phyloP scores from a whole-genome alignment of 2,113 vertebrate genomes.

The Engystomops pustulosus region DNA sequence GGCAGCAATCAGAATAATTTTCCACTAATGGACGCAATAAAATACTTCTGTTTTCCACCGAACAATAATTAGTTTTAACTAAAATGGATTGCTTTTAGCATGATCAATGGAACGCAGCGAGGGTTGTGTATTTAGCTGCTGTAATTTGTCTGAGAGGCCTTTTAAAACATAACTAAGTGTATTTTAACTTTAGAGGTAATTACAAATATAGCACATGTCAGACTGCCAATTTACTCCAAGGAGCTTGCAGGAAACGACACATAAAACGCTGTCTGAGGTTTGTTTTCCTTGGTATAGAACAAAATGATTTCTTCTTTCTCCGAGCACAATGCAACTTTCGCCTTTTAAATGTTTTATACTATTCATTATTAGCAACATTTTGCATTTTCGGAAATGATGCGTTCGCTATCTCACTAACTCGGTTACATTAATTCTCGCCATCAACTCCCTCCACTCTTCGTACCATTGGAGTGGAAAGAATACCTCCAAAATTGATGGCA shows the following conservation, averaged over 20 bases:
- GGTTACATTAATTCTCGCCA: slow-evolving; percentile 21
- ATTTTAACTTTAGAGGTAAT: slow-evolving; percentile 37
- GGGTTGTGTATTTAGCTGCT: slow-evolving; percentile 30
- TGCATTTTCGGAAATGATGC: slow-evolving; percentile 27
- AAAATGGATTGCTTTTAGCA: slow-evolving; percentile 46
- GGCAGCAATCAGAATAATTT: slow-evolving; percentile 48
- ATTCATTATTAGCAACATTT: slow-evolving; percentile 25
- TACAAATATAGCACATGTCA: slow-evolving; percentile 40
- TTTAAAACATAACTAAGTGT: slow-evolving; percentile 46
- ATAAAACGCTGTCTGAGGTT: background rate
- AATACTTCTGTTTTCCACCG: slow-evolving; percentile 38
- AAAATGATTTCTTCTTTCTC: background rate
- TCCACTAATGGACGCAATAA: slow-evolving; percentile 35
- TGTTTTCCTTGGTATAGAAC: background rate
- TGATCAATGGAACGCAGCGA: slow-evolving; percentile 33
- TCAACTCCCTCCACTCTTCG: background rate
- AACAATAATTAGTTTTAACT: slow-evolving; percentile 51
- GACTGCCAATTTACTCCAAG: slow-evolving; percentile 30
- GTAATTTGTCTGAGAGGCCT: slow-evolving; percentile 39
- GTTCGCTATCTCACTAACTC: slow-evolving; percentile 2
- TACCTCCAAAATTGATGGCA: slow-evolving; percentile 30
- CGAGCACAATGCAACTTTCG: background rate
- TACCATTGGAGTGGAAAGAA: slow-evolving; percentile 4
- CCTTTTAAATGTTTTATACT: slow-evolving; percentile 1
- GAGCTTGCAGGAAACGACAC: background rate